Evolutionary conservation across 2,888 invertebrate species (phyloP).

Genomic region (Tipula lateralis): DNA sequence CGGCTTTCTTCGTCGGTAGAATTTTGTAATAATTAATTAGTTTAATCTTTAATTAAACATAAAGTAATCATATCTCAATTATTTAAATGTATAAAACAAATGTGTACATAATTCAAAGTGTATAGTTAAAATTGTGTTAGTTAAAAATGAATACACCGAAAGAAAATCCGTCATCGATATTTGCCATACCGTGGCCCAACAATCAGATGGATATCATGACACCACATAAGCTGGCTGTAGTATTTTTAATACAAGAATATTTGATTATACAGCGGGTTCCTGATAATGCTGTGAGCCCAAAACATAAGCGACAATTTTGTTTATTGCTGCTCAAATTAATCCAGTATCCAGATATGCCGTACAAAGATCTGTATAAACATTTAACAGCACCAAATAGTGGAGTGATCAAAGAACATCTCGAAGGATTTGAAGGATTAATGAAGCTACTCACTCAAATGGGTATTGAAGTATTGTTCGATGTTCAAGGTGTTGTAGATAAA

Average conservation of each 20-base stretch:
- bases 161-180: neutral
- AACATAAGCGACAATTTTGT: conserved; percentile 71
- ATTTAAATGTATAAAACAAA: neutral
- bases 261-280: conserved; percentile 54
- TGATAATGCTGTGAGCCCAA: conserved; percentile 48
- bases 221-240: conserved; percentile 73
- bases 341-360: conserved; percentile 72
- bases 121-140: neutral
- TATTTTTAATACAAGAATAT: conserved; percentile 71
- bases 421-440: conserved; percentile 56
- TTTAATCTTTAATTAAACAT: neutral
- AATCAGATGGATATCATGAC: conserved; percentile 56
- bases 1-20: too few relatives aligned
- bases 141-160: conserved; percentile 29
- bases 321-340: conserved; percentile 73
- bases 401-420: conserved; percentile 44
- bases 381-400: conserved; percentile 49
- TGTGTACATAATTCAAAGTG: neutral
- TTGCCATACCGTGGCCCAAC: neutral
- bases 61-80: neutral
- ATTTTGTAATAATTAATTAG: neutral
- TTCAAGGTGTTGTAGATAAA: conserved; percentile 57
- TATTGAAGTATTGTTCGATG: conserved; percentile 62
- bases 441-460: conserved; percentile 50
- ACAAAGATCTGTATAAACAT: conserved; percentile 60